Evolutionary conservation across 2,888 invertebrate species (phyloP), one percentile per base, ranked within the genome.

Genomic region (Philaethria dido): DNA sequence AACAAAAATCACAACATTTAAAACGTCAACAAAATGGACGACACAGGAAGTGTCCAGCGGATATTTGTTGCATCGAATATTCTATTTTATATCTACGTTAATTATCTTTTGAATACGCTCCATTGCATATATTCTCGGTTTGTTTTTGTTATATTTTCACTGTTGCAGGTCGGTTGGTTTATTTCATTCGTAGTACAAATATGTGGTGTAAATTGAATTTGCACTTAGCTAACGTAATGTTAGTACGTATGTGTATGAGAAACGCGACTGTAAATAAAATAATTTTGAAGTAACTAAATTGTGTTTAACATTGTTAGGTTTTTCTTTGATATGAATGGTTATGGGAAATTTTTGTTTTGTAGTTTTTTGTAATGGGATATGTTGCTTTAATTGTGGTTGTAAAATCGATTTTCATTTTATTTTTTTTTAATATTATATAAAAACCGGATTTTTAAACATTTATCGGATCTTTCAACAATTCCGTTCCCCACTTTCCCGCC

Each of bases 41-140:
- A 45, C 69, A 74, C 71, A 71, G 78, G 52, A 52, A 79, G 80
- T 82, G 78, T 75, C 74, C 78, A 73, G 77, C 85, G 85, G 85
- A 87, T 86, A 89, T 88, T 87, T 85, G 81, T 77, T 81, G 77
- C 82, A 82, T 84, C 78, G 86, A 86, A 87, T 87, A 88, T 86
- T 85, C 84, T 85, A 86, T 87, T 89, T 86, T 85, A 85, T 89
- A 89, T 89, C 88, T 84, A 80, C 81, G 80, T 89, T 89, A 89
- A 89, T 89, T 89, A 89, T 89, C 88, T 84, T 76, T 80, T 75
- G 78, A 81, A 78, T 64, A 69, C 65, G 66, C 68, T 62, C 68
- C 84, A 82, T 81, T 82, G 85, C 80, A 68, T 78, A 52, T 54
- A 45, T 62, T 65, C 36, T 55, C n/a, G n/a, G n/a, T n/a, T n/a